Evolutionary conservation across 2,113 vertebrate genomes (phyloP).

Genomic region (Gallinago media): DNA sequence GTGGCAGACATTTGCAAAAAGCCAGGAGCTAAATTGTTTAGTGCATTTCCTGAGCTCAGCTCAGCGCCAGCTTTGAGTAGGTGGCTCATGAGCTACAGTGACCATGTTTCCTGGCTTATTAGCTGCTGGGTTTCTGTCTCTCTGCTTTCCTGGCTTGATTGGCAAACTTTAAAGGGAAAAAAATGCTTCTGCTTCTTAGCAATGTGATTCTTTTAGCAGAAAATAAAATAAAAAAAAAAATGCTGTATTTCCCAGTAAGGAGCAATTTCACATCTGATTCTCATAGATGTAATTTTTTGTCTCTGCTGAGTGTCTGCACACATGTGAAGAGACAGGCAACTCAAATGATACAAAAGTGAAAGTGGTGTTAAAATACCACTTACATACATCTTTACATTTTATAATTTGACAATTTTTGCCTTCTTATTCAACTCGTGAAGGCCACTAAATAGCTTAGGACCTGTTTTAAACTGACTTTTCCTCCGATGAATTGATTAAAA

Average conservation of each 20-base stretch:
- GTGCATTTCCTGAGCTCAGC: constrained; percentile 21
- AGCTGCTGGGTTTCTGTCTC: not conserved
- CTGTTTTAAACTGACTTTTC: not conserved
- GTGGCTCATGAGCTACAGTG: constrained; percentile 13
- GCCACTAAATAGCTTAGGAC: not conserved
- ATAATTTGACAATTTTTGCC: not conserved
- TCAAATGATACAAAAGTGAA: not conserved
- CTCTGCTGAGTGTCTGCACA: not conserved
- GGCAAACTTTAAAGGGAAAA: not conserved
- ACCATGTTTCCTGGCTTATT: not conserved
- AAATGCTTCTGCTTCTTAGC: not conserved
- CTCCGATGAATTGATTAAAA: not conserved
- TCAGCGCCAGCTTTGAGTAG: not conserved
- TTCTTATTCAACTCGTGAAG: not conserved
- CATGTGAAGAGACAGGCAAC: not conserved
- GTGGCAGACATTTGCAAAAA: constrained; percentile 20
- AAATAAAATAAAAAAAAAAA: not conserved
- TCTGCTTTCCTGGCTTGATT: not conserved
- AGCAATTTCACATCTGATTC: not conserved
- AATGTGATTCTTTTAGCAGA: not conserved
- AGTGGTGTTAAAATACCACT: not conserved
- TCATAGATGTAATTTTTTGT: not conserved
- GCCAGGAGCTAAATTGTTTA: not conserved
- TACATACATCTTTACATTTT: not conserved
- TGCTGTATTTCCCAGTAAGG: not conserved